These are phyloP conservation scores for Setipinna tenuifilis DNA, from an alignment of 2,797 vertebrate genomes.

Conservation along the genomic window DNA sequence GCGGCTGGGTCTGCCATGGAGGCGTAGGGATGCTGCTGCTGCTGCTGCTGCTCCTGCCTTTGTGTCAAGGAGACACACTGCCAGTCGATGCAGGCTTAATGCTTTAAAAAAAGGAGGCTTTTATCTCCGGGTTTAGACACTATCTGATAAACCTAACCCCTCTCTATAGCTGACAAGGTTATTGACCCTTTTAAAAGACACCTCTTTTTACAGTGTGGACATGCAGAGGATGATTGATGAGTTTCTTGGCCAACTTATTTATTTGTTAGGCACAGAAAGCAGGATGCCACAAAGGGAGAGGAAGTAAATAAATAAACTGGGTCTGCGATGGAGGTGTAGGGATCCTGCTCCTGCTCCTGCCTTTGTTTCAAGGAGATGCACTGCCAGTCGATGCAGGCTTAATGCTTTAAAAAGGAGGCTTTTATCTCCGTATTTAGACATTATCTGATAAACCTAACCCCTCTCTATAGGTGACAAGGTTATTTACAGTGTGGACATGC, in stretches of 20 bases:
- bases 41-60: constrained; percentile 60
- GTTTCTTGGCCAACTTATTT: constrained; percentile 77
- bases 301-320: constrained; percentile 89
- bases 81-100: constrained; percentile 84
- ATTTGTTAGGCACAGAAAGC: constrained; percentile 64
- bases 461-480: constrained; percentile 92
- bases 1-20: constrained; percentile 93
- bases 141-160: constrained; percentile 95
- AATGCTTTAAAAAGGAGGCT: constrained; percentile 74
- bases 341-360: constrained; percentile 62
- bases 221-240: constrained; percentile 92
- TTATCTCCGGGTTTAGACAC: constrained; percentile 88
- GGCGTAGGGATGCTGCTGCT: constrained; percentile 73
- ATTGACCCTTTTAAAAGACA: constrained; percentile 95
- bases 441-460: constrained; percentile 95
- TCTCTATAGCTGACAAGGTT: constrained; percentile 94
- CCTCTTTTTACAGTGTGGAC: constrained; percentile 88
- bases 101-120: constrained; percentile 79
- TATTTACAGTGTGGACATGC: constrained; percentile 88
- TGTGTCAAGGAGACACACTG: constrained; percentile 86
- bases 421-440: constrained; percentile 89
- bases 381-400: constrained; percentile 87
- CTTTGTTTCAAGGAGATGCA: constrained; percentile 87
- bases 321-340: constrained; percentile 84
- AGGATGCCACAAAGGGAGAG: constrained; percentile 57